Evolutionary conservation across 2,797 vertebrate species (phyloP), one percentile per base, ranked within the genome.

Genomic region (Sebastes iracundus): DNA sequence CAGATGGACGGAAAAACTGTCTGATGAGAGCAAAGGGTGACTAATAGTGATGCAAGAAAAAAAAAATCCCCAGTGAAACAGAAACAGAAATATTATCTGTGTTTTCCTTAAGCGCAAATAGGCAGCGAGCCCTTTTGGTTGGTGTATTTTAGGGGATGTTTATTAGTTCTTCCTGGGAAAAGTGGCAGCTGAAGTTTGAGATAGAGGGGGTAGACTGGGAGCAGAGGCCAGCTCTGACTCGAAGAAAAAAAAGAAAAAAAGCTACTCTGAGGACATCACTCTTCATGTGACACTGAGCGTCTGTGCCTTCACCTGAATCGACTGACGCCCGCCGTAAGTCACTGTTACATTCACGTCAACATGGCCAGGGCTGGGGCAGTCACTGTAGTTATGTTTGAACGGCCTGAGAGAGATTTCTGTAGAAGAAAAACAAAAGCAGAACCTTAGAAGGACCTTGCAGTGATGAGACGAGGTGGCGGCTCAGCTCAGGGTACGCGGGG

Each of bases 171-270:
- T 91, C 91, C 83, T 87, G 88, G 88, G 90, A 93, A 93, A 93
- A 82, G 79, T 89, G 83, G 62, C 90, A 92, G 91, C 90, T 93
- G 90, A 91, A 83, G 90, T 94, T 89, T 69, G 87, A 92, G 87
- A 90, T 75, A 75, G 79, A 56, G 69, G 77, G 81, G 56, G 55
- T 78, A 78, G 72, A 76, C 72, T 67, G 63, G 35, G 89, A 90
- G 90, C 90, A 94, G 94, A 93, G 92, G 65, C 91, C 95, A 93
- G 94, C 92, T 93, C 93, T 81, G 91, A 79, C 90, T 90, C 72
- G 27, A 67, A 78, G 23, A 60, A 74, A 80, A 80, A 72, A 77
- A 78, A 74, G 65, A 27, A 77, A 76, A 76, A 69, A 82, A 87
- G 79, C 67, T 90, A 87, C 76, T 86, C 69, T 64, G 77, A 75